phyloP scores from a whole-genome alignment of 2,888 invertebrate genomes.

The Archips xylosteana region DNA sequence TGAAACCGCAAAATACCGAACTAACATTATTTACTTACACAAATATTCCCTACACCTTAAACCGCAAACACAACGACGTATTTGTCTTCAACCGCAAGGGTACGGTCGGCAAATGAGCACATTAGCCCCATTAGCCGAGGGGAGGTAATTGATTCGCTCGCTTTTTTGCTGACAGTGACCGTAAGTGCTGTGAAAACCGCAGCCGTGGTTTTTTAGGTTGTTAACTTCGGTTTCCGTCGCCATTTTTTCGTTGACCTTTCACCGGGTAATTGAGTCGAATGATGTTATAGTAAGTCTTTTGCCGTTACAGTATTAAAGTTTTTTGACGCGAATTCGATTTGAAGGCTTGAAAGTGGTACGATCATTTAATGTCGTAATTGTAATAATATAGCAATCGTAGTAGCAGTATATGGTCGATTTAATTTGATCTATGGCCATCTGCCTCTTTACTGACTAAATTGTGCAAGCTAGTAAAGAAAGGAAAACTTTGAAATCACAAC shows the following conservation, averaged over 20 bases:
- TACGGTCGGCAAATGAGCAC: conserved; percentile 40
- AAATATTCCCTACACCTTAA: conserved; percentile 5
- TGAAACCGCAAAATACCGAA: not conserved
- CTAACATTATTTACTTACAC: not conserved
- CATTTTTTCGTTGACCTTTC: conserved; percentile 39
- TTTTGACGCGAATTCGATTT: no score
- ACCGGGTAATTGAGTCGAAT: conserved; percentile 35
- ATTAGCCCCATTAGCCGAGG: conserved; percentile 42
- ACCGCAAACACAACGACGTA: conserved; percentile 24
- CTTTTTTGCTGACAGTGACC: conserved; percentile 44
- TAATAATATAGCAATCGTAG: no score
- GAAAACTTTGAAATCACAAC: no score
- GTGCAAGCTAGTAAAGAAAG: no score
- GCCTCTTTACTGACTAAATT: no score
- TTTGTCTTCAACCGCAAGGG: conserved; percentile 40
- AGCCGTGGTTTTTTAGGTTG: conserved; percentile 36
- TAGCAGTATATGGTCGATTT: no score
- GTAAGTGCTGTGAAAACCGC: conserved; percentile 42
- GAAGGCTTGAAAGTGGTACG: no score
- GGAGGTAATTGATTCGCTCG: conserved; percentile 44
- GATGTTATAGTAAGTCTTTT: conserved; percentile 22
- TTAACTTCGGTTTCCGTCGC: conserved; percentile 20
- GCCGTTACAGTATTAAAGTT: not conserved
- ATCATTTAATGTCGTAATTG: no score
- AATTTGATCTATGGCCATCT: no score